Conservation (phyloP, 2,888 invertebrate species). For the Arrhopalites spinosus region DNA sequence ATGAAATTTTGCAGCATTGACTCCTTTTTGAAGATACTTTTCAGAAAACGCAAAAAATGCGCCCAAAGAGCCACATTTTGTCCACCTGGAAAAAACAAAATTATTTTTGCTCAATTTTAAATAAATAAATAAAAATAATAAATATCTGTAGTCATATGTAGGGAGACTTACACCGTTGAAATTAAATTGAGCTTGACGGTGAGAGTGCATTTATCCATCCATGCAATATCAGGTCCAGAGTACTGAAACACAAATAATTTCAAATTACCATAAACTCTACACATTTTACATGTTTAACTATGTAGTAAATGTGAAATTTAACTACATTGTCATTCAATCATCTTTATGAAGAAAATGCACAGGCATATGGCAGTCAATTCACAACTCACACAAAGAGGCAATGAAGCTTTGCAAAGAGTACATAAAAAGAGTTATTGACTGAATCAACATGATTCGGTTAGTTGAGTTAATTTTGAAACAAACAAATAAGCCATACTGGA, state of each 20-base stretch:
- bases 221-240: constrained; percentile 55
- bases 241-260: constrained; percentile 50
- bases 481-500: too few species aligned
- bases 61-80: constrained; percentile 53
- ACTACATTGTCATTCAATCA: neutral
- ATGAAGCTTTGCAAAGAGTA: neutral
- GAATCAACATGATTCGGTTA: neutral
- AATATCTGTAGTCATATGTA: neutral
- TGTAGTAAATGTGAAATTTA: neutral
- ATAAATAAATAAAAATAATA: neutral
- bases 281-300: neutral
- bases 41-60: constrained; percentile 55
- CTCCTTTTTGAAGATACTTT: constrained; percentile 48
- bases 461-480: too few species aligned
- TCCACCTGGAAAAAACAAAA: constrained; percentile 13
- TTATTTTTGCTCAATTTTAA: too few species aligned
- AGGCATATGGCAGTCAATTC: neutral
- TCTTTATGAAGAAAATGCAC: neutral
- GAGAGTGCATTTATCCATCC: constrained; percentile 55
- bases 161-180: constrained; percentile 45
- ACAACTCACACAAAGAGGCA: neutral
- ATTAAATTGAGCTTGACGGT: constrained; percentile 52
- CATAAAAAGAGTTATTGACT: neutral
- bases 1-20: constrained; percentile 44
- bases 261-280: too few species aligned